phyloP scores from a whole-genome alignment of 2,888 invertebrate genomes.

The Liposcelis brunnea region DNA sequence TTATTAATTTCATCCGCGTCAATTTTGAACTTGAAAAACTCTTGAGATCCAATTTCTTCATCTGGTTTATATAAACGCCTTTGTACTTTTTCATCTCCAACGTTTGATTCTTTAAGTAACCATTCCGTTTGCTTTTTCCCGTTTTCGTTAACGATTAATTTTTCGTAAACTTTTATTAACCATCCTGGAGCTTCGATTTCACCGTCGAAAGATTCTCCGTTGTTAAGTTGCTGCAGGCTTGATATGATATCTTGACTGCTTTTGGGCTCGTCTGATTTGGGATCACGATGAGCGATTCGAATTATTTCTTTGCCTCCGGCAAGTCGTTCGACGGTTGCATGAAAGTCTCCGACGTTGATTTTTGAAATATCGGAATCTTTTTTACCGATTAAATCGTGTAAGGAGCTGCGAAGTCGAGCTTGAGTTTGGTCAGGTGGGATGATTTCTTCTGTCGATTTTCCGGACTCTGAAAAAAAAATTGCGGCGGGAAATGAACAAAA shows the following conservation, averaged over 20 bases:
- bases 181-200: background rate
- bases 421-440: background rate
- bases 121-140: background rate
- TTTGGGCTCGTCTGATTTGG: background rate
- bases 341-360: background rate
- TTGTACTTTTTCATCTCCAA: too few species aligned
- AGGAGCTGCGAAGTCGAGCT: background rate
- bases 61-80: too few species aligned
- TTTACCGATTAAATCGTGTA: background rate
- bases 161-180: conserved; percentile 5
- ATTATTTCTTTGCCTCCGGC: conserved; percentile 3
- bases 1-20: too few species aligned
- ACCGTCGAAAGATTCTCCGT: background rate
- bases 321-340: background rate
- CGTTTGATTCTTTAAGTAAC: too few species aligned
- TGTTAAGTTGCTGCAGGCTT: background rate
- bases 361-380: background rate
- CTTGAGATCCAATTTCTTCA: too few species aligned
- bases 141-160: background rate
- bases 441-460: conserved; percentile 1
- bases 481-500: background rate
- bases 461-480: background rate
- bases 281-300: background rate
- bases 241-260: background rate
- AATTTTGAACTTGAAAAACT: too few species aligned